Conservation (phyloP, 2,888 invertebrate genomes). For the Idaea straminata region DNA sequence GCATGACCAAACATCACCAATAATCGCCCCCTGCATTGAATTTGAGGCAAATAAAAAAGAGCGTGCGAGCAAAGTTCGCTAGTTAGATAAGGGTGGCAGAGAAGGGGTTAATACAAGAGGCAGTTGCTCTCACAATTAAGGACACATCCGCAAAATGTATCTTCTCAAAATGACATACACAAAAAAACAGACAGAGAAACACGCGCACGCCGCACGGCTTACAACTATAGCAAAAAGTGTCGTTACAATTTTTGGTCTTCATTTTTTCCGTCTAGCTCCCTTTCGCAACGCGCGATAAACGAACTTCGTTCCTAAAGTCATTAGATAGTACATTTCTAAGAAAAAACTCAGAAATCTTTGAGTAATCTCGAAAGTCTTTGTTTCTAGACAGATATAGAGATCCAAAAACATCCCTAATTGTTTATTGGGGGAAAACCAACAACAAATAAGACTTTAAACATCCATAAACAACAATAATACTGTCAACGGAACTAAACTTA, state of each 20-base stretch:
- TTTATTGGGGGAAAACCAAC: background rate
- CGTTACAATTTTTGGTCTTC: too few relatives aligned
- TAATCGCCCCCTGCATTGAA: slow-evolving; percentile 42
- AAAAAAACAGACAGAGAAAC: too few relatives aligned
- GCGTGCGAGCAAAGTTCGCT: slow-evolving; percentile 45
- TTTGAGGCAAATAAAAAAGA: slow-evolving; percentile 56
- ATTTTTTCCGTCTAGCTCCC: too few relatives aligned
- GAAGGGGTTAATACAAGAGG: slow-evolving; percentile 26
- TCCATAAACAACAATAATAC: background rate
- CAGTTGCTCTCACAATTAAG: background rate
- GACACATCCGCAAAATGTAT: background rate
- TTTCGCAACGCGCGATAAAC: too few relatives aligned
- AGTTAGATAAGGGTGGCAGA: slow-evolving; percentile 49
- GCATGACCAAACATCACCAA: slow-evolving; percentile 47
- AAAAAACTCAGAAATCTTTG: too few relatives aligned
- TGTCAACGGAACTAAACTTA: background rate
- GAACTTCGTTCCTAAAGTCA: too few relatives aligned
- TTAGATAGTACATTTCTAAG: too few relatives aligned
- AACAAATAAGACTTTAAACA: slow-evolving; percentile 12
- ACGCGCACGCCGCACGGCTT: too few relatives aligned
- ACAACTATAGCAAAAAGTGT: too few relatives aligned
- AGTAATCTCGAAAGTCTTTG: too few relatives aligned
- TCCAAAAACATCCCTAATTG: too few relatives aligned
- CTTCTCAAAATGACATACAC: background rate
- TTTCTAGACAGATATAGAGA: too few relatives aligned